These are phyloP conservation scores for Gallinago solitaria DNA, from an alignment of 2,797 vertebrate genomes.

Conservation along the genomic window DNA sequence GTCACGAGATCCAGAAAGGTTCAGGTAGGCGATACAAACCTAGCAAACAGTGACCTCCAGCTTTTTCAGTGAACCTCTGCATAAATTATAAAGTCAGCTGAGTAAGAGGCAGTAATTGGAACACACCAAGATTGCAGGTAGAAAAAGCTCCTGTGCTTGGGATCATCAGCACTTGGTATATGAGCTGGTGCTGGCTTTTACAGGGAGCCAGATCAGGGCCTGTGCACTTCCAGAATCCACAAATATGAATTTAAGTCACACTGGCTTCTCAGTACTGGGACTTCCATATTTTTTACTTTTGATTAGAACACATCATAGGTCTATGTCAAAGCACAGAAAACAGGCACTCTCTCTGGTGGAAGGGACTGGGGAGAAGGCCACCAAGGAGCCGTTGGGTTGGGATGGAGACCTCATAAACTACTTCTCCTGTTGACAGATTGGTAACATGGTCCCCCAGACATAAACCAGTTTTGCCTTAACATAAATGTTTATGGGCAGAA, in stretches of 20 bases:
- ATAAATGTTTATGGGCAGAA: not conserved
- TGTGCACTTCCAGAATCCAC: not conserved
- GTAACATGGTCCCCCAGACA: not conserved
- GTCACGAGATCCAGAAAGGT: not conserved
- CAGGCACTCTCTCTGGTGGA: not conserved
- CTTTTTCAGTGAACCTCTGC: not conserved
- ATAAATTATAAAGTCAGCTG: not conserved
- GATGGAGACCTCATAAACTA: not conserved
- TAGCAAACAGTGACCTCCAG: not conserved
- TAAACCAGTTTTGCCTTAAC: not conserved
- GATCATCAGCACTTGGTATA: not conserved
- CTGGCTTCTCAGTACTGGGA: not conserved
- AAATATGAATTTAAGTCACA: not conserved
- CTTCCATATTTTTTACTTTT: not conserved
- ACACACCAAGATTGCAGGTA: not conserved
- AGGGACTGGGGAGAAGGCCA: not conserved
- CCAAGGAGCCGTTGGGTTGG: not conserved
- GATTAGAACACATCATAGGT: not conserved
- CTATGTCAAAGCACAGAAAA: not conserved
- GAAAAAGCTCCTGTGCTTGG: not conserved
- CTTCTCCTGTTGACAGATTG: not conserved
- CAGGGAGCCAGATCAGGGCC: not conserved
- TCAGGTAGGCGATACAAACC: not conserved
- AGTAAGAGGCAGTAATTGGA: not conserved
- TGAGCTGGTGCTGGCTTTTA: not conserved